These are phyloP conservation scores for Microcebus jonahi DNA, from an alignment of 2,113 vertebrate genomes.

Conservation along the genomic window DNA sequence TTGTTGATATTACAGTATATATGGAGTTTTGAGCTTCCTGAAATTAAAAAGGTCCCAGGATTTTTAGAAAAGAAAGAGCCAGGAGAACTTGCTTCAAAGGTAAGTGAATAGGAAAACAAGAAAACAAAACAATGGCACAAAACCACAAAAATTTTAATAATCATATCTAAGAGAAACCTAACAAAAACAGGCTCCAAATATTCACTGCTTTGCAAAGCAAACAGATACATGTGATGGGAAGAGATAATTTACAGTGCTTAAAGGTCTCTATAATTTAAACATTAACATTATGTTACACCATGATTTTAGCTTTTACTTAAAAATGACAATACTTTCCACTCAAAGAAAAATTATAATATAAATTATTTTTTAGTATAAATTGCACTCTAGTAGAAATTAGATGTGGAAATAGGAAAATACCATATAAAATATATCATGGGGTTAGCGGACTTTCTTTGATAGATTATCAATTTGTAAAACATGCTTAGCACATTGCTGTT, in stretches of 20 bases:
- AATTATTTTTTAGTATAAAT: not conserved
- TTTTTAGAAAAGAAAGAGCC: slow-evolving; percentile 90
- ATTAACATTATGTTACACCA: not conserved
- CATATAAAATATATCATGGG: not conserved
- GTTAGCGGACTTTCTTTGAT: not conserved
- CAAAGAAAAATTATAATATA: not conserved
- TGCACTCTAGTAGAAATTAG: not conserved
- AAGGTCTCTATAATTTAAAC: not conserved
- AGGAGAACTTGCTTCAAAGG: slow-evolving; percentile 94
- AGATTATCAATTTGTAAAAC: not conserved
- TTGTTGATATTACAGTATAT: slow-evolving; percentile 95
- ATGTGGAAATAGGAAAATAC: not conserved
- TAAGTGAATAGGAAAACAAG: slow-evolving; percentile 71
- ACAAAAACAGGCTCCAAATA: not conserved
- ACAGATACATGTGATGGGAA: not conserved
- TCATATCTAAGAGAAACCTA: not conserved
- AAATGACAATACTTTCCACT: not conserved
- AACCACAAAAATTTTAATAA: not conserved
- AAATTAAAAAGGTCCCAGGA: slow-evolving; percentile 86
- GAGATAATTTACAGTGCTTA: not conserved
- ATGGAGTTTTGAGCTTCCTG: slow-evolving; percentile 91
- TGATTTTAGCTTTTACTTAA: not conserved
- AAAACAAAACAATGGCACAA: not conserved
- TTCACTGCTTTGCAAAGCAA: not conserved
- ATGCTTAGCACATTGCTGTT: not conserved